These are phyloP conservation scores for Rotaria sp. DNA, from an alignment of 2,888 invertebrate genomes.

Conservation along the genomic window DNA sequence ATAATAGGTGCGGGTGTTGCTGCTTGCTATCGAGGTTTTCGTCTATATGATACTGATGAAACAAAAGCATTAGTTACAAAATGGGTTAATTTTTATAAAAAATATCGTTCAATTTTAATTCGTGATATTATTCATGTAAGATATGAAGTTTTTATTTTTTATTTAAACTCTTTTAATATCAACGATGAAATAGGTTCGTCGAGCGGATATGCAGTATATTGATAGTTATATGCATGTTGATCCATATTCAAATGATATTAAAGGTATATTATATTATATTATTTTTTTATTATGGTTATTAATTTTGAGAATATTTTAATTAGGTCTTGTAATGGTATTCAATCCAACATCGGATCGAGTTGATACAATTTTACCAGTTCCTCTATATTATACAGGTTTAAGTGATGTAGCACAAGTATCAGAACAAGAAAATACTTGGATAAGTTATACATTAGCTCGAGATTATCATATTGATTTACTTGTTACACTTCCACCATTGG, in stretches of 20 bases:
- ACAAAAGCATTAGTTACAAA: slow-evolving; percentile 42
- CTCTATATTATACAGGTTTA: slow-evolving; percentile 43
- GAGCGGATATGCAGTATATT: slow-evolving; percentile 43
- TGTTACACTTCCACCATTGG: slow-evolving; percentile 38
- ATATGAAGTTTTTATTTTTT: not conserved
- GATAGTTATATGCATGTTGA: slow-evolving; percentile 44
- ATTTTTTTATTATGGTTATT: no score
- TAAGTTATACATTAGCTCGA: slow-evolving; percentile 40
- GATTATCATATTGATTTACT: slow-evolving; percentile 41
- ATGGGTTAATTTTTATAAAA: slow-evolving; percentile 44
- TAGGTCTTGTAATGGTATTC: slow-evolving; percentile 43
- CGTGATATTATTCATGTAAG: slow-evolving; percentile 43
- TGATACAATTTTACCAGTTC: slow-evolving; percentile 40
- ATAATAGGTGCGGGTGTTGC: slow-evolving; percentile 43
- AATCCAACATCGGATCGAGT: slow-evolving; percentile 42
- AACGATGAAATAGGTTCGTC: not conserved
- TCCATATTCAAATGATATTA: slow-evolving; percentile 40
- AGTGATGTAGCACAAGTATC: slow-evolving; percentile 39
- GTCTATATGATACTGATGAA: slow-evolving; percentile 42
- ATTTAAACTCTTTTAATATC: not conserved
- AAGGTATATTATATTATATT: not conserved
- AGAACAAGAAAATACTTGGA: slow-evolving; percentile 35
- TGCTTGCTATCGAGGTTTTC: slow-evolving; percentile 43
- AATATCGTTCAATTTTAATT: slow-evolving; percentile 42
- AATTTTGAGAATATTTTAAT: not conserved